These are phyloP conservation scores for Gallinago stenura DNA, from an alignment of 2,797 vertebrate species.

Conservation along the genomic window DNA sequence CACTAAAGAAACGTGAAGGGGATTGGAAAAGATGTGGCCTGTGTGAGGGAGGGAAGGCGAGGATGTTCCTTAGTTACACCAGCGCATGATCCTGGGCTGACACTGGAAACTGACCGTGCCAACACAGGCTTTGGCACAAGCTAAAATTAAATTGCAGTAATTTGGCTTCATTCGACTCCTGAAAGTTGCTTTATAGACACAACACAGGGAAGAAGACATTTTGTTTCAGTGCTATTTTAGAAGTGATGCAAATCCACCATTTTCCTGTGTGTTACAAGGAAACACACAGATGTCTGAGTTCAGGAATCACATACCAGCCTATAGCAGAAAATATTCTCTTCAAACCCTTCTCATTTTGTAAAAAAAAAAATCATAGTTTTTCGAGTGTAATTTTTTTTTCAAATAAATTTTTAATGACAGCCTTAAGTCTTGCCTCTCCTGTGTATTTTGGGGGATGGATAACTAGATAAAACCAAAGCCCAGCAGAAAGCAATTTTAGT, in stretches of 20 bases:
- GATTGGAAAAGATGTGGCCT: neutral
- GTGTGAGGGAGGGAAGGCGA: neutral
- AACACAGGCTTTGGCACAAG: neutral
- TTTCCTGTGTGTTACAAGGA: neutral
- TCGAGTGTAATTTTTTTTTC: neutral
- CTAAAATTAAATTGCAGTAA: neutral
- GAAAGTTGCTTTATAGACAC: neutral
- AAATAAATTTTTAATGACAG: constrained; percentile 55
- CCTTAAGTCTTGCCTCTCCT: constrained; percentile 20
- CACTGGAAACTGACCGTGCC: neutral
- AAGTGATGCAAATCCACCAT: neutral
- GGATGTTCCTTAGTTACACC: neutral
- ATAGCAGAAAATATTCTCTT: neutral
- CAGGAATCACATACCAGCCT: neutral
- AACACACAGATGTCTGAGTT: neutral
- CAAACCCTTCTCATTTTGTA: neutral
- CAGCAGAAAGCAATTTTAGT: constrained; percentile 36
- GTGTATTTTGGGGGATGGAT: constrained; percentile 34
- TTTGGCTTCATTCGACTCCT: neutral
- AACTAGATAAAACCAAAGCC: constrained; percentile 54
- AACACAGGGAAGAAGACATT: neutral
- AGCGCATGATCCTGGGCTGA: neutral
- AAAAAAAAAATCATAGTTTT: neutral
- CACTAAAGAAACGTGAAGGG: neutral
- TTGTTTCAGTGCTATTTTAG: neutral